Conservation (phyloP, 2,888 invertebrate species). For the Argynnis bischoffii region DNA sequence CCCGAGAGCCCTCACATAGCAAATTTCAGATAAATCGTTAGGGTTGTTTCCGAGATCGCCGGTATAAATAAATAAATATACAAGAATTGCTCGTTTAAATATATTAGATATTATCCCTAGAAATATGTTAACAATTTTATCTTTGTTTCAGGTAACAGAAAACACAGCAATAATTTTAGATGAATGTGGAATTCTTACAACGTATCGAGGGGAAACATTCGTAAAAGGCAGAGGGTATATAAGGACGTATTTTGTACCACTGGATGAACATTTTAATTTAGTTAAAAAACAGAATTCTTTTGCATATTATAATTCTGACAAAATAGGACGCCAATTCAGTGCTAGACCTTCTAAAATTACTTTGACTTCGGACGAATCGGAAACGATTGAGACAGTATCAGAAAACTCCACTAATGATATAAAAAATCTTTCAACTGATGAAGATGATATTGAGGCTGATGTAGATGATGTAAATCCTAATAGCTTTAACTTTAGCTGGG, state of each 20-base stretch:
- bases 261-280: constrained; percentile 83
- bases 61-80: no score
- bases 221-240: constrained; percentile 88
- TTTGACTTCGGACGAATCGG: constrained; percentile 43
- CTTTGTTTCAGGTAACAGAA: constrained; percentile 83
- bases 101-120: no score
- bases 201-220: constrained; percentile 85
- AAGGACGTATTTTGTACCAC: constrained; percentile 87
- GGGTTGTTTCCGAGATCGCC: no score
- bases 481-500: constrained; percentile 27
- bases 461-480: constrained; percentile 28
- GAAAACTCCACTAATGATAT: constrained; percentile 48
- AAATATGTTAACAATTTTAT: constrained; percentile 6
- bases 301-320: constrained; percentile 56
- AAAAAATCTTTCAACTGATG: constrained; percentile 47
- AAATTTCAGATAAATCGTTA: no score
- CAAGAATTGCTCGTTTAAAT: no score
- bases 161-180: constrained; percentile 87
- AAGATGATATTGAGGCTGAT: constrained; percentile 14
- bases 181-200: constrained; percentile 86
- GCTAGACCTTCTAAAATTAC: constrained; percentile 50
- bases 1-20: no score
- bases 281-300: constrained; percentile 65
- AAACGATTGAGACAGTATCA: constrained; percentile 43
- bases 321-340: constrained; percentile 54